Evolutionary conservation across 2,888 invertebrate genomes (phyloP).

Genomic region (Hypercompe scribonia): DNA sequence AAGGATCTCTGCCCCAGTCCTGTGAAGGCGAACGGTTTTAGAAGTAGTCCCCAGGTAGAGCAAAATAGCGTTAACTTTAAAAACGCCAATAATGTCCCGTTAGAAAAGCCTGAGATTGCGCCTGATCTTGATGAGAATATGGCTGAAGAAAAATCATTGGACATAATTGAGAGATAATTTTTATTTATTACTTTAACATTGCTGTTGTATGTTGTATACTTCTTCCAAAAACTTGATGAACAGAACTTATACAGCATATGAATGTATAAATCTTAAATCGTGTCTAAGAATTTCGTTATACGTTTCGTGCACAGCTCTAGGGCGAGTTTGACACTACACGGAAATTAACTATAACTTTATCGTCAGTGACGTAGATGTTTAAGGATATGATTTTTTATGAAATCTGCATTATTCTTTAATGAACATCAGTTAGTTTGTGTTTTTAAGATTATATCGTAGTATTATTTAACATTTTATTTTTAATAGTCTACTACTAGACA

Average conservation of each 20-base stretch:
- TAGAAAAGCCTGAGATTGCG: constrained; percentile 83
- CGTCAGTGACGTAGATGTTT: constrained; percentile 39
- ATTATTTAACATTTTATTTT: neutral
- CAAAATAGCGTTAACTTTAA: constrained; percentile 63
- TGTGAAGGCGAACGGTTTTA: constrained; percentile 82
- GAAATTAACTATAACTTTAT: constrained; percentile 36
- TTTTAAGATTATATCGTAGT: neutral
- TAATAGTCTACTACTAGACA: no score
- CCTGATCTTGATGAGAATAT: constrained; percentile 80
- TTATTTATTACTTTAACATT: neutral
- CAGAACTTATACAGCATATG: neutral
- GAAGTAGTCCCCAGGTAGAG: constrained; percentile 82
- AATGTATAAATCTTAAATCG: constrained; percentile 26
- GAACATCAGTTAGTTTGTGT: neutral
- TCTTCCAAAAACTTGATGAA: neutral
- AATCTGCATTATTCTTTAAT: constrained; percentile 6
- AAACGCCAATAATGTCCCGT: constrained; percentile 83
- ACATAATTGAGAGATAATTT: constrained; percentile 81
- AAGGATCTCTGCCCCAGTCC: constrained; percentile 84
- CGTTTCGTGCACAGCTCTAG: constrained; percentile 13
- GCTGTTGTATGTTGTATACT: no score
- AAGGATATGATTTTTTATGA: neutral
- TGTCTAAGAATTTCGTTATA: constrained; percentile 29
- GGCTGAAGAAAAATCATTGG: constrained; percentile 70
- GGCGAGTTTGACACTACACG: constrained; percentile 33